Percentiles rank a stretch among this genome's conserved stretches.
phyloP scores from a whole-genome alignment of 2,888 invertebrate species.

The Loripinus fragilis region DNA sequence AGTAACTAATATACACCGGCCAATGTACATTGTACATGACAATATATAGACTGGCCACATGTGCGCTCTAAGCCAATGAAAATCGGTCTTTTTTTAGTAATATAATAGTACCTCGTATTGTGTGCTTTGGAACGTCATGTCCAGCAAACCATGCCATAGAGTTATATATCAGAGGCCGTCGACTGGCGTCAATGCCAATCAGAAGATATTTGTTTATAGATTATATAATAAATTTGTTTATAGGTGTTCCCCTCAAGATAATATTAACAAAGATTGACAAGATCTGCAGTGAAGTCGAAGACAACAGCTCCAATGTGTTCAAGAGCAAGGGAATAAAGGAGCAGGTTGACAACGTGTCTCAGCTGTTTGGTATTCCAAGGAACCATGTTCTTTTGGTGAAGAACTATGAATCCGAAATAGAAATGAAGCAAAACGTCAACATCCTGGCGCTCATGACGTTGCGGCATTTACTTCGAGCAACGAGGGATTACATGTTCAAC shows the following conservation, averaged over 20 bases:
- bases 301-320: conserved; percentile 45
- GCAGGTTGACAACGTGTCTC: conserved; percentile 53
- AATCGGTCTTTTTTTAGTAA: too few relatives aligned
- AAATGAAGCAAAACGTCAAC: conserved; percentile 47
- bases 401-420: conserved; percentile 59
- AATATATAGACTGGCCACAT: too few relatives aligned
- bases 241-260: conserved; percentile 65
- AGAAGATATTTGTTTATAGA: too few relatives aligned
- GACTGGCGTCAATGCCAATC: too few relatives aligned
- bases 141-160: too few relatives aligned
- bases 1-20: too few relatives aligned
- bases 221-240: too few relatives aligned
- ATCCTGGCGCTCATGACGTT: conserved; percentile 48
- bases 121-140: too few relatives aligned
- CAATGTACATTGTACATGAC: too few relatives aligned
- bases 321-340: conserved; percentile 40
- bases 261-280: conserved; percentile 68
- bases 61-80: too few relatives aligned
- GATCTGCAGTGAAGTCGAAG: conserved; percentile 35
- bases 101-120: too few relatives aligned
- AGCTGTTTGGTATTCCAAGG: conserved; percentile 56
- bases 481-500: conserved; percentile 56
- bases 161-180: too few relatives aligned
- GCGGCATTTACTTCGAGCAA: conserved; percentile 56
- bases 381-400: conserved; percentile 57